Base-by-base conservation (phyloP, 1,140 invertebrate genomes). In the Plutomurus gul region DNA sequence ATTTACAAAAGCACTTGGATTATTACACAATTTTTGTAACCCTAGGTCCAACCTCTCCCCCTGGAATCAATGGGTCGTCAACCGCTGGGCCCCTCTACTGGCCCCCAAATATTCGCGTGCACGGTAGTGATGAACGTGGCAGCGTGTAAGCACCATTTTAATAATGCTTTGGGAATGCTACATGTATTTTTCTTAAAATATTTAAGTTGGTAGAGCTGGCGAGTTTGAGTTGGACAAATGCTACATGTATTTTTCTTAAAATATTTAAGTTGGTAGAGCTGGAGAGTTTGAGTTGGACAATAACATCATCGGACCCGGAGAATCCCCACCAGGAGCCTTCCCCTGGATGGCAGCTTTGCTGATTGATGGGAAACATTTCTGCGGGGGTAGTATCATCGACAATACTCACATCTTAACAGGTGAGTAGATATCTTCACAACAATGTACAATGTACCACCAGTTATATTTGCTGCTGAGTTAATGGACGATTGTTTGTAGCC, bases 331-430 rank as follows among this genome's bases (percentile, higher is more conserved):
- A 33, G 79, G 76, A 20, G 80, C 82, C n/a, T 83, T 80, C 72
- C 83, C 83, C 36, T 84, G 83, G 83, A 84, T 84, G 83, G 83
- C 65, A 11, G 81, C 82, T 25, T 36, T 84, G 11, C 27, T 83
- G 16, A 84, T 84, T 79, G 82, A 84, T 39, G 78, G 75, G 3
- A 72, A 65, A 60, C 72, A 76, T 18, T 82, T 84, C 39, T 84
- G 83, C 56, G 83, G 83, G 0, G 81, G 76, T 0, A 76, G 73
- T 37, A 30, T 83, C 4, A 83, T 83, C 27, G 75, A 78, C 25
- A 39, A 78, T 43, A 73, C 78, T 20, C 75, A 82, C 11, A 47
- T 82, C 47, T n/a, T 79, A 3, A 75, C 78, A 3, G 43, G 25
- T 47, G 6, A 43, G 2, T 43, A 43, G n/a, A 3, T 13, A 43